A percentile compares a stretch with the other conserved stretches of the same genome.
phyloP scores from a whole-genome alignment of 2,113 vertebrate genomes.

The Lanius collurio region DNA sequence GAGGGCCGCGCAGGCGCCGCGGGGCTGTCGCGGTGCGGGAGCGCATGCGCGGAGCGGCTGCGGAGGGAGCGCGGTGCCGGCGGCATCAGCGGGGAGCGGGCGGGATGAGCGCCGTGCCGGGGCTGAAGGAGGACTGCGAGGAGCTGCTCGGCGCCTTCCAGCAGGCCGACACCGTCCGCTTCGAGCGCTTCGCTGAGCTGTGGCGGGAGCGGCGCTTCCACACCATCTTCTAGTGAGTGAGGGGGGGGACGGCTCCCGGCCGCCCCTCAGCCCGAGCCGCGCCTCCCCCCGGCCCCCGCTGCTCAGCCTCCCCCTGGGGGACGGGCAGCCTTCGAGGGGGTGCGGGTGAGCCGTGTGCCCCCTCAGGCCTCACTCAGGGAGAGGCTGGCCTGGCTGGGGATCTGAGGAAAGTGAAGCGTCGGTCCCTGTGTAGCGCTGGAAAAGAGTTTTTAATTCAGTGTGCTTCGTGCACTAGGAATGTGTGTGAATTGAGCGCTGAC shows the following conservation, averaged over 20 bases:
- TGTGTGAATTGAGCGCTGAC: fast-evolving
- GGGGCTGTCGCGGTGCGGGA: fast-evolving
- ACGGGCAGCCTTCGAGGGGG: fast-evolving
- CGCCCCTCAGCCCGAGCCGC: background rate
- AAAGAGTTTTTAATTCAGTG: fast-evolving
- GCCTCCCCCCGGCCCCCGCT: background rate
- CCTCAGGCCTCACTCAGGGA: background rate
- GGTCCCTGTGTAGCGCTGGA: fast-evolving
- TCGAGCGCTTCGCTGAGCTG: constrained; percentile 81
- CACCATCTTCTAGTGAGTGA: constrained; percentile 83
- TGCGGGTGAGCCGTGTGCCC: background rate
- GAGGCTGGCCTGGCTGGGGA: background rate
- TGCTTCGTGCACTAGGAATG: fast-evolving
- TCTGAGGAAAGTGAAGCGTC: fast-evolving
- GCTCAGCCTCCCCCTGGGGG: background rate
- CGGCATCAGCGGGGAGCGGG: background rate
- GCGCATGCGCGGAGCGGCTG: background rate
- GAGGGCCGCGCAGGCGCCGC: background rate
- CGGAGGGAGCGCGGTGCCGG: fast-evolving
- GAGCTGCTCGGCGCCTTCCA: constrained; percentile 85
- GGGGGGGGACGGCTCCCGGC: background rate
- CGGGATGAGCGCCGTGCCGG: constrained; percentile 15
- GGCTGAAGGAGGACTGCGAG: constrained; percentile 81
- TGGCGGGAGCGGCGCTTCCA: constrained; percentile 88
- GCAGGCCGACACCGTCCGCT: constrained; percentile 82